Evolutionary conservation across 1,140 invertebrate species (phyloP).

Genomic region (Coelopa frigida): DNA sequence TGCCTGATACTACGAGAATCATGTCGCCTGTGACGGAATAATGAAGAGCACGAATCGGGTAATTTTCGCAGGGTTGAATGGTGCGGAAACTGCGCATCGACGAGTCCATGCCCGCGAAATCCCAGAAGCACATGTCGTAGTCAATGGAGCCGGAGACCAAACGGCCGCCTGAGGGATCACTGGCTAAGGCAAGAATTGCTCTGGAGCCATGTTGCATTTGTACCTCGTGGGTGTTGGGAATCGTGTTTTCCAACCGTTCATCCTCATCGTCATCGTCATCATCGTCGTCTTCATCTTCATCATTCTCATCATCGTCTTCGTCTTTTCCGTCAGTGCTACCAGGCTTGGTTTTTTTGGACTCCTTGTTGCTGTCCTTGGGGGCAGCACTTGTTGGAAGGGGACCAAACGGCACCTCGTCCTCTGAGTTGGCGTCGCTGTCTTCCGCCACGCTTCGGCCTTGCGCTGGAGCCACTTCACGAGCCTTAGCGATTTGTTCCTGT

Average conservation of each 20-base stretch:
- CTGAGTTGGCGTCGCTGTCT: slow-evolving; percentile 13
- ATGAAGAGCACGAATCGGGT: slow-evolving; percentile 83
- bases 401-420: slow-evolving; percentile 32
- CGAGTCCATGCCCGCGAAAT: slow-evolving; percentile 96
- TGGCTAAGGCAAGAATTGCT: slow-evolving; percentile 77
- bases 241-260: slow-evolving; percentile 49
- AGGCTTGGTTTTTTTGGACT: neutral
- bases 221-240: slow-evolving; percentile 76
- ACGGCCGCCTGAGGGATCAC: slow-evolving; percentile 88
- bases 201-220: slow-evolving; percentile 77
- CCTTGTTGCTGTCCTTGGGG: neutral
- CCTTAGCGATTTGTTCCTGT: slow-evolving; percentile 34
- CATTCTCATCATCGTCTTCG: slow-evolving; percentile 17
- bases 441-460: neutral
- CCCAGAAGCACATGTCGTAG: slow-evolving; percentile 95
- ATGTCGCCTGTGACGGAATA: slow-evolving; percentile 92
- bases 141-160: slow-evolving; percentile 89
- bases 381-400: slow-evolving; percentile 21
- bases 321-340: slow-evolving; percentile 9
- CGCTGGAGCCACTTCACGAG: slow-evolving; percentile 20
- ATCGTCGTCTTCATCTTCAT: slow-evolving; percentile 19
- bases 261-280: slow-evolving; percentile 49
- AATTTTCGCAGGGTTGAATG: slow-evolving; percentile 88
- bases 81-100: slow-evolving; percentile 85
- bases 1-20: slow-evolving; percentile 89